These are phyloP conservation scores for Mylabris phalerata DNA, from an alignment of 1,140 invertebrate species.

Conservation along the genomic window DNA sequence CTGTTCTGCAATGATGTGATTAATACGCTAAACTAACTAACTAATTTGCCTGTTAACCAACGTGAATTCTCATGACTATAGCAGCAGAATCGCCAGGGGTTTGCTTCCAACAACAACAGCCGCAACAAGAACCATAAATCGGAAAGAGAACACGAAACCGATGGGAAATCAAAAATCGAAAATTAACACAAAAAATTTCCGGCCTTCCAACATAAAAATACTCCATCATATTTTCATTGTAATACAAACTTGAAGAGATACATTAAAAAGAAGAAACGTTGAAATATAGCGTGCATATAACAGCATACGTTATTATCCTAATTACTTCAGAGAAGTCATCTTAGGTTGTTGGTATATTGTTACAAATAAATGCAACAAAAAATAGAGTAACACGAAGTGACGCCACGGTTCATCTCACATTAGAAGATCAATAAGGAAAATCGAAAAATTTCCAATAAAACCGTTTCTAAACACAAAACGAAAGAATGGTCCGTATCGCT, in stretches of 20 bases:
- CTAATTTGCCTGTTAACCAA: slow-evolving; percentile 13
- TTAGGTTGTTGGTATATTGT: background rate
- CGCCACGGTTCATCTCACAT: background rate
- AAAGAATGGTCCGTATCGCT: slow-evolving; percentile 10
- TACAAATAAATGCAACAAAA: no score
- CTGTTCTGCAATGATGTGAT: slow-evolving; percentile 8
- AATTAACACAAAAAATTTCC: background rate
- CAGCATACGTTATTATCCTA: slow-evolving; percentile 3
- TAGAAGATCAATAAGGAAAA: background rate
- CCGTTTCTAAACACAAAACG: background rate
- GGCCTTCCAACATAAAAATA: no score
- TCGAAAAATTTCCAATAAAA: slow-evolving; percentile 2
- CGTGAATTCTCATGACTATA: slow-evolving; percentile 11
- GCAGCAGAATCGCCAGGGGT: background rate
- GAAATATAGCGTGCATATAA: no score
- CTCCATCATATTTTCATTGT: no score
- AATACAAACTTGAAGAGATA: no score
- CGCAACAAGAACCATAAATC: background rate
- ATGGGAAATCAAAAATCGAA: background rate
- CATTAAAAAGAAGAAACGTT: no score
- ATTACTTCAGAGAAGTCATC: slow-evolving; percentile 12
- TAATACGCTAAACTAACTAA: slow-evolving; percentile 13
- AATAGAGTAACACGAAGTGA: background rate
- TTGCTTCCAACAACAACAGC: background rate
- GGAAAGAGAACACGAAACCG: background rate